Base-by-base conservation (phyloP, 1,140 invertebrate genomes). In the Zelostemma sp. region DNA sequence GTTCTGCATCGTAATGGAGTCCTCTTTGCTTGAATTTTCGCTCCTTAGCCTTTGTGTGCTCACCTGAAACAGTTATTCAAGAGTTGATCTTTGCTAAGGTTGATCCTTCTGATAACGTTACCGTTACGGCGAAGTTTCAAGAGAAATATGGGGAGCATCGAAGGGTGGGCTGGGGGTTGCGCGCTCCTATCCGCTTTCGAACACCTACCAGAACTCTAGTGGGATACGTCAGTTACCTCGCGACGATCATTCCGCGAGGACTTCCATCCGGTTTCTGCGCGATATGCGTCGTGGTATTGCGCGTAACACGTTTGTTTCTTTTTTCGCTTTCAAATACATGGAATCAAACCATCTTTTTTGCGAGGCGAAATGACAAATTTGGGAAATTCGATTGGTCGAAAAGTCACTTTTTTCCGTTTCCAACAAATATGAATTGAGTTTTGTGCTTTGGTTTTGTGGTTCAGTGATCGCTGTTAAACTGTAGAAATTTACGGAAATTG, bases 191-290 rank as follows among this genome's bases (percentile, higher is more conserved):
- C 70, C 72, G 61, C 66, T 67, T 73, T 56, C 73, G 71, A 79
- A 79, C 75, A 74, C 74, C 62, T 69, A 55, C 55, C 56, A 73
- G 68, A 57, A 55, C 55, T 51, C 46, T 47, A 46, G 25, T 25
- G 55, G 54, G 49, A 68, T 55, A 75, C 80, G 75, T 73, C 79
- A 82, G 80, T 82, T 77, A 81, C 76, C 78, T 80, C 79, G 80
- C 80, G 79, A 81, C 79, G 69, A 80, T 77, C 79, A 74, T 74
- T 73, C 77, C 77, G 80, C 75, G 78, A 80, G 75, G 78, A 79
- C 68, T 76, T 69, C 49, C 28, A 55, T 57, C 17, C 62, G 58
- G 45, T 51, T 19, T 51, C 28, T 56, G 25, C 21, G 53, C 21
- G 45, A 45, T 47, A 15, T 8, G 14, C 21, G n/a, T 25, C 21